Percentiles rank a stretch among this genome's conserved stretches.
Evolutionary conservation across 2,888 invertebrate genomes (phyloP).

Genomic region (Bursaphelenchus okinawaensis): DNA sequence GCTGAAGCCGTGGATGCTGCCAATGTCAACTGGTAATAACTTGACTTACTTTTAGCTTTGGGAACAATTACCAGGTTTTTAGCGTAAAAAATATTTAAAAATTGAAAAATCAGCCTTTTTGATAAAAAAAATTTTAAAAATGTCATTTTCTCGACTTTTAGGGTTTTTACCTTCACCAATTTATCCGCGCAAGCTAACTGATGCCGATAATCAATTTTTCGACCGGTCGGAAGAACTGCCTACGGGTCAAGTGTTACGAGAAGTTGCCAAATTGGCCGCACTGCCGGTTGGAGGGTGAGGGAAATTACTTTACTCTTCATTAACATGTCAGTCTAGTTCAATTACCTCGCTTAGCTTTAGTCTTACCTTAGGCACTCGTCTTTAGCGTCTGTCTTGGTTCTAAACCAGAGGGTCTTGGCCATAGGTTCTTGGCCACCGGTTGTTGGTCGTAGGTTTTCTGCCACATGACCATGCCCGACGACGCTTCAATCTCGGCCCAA

Average conservation of each 20-base stretch:
- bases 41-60: no score
- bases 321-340: not conserved
- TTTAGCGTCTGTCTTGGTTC: no score
- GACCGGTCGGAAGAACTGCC: constrained; percentile 1
- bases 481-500: not conserved
- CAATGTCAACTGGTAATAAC: constrained; percentile 27
- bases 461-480: no score
- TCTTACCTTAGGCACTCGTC: no score
- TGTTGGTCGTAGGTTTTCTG: no score
- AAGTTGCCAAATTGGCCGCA: constrained; percentile 27
- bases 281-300: constrained; percentile 31
- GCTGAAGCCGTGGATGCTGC: constrained; percentile 46
- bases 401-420: no score
- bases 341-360: no score
- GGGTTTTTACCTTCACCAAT: constrained; percentile 30
- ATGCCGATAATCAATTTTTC: constrained; percentile 21
- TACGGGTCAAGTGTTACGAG: constrained; percentile 25
- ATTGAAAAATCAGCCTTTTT: not conserved
- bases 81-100: not conserved
- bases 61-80: no score
- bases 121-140: no score
- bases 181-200: constrained; percentile 28
- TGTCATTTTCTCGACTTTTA: constrained; percentile 6
- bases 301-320: constrained; percentile 1
- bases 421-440: no score